Base-by-base conservation (phyloP, 2,888 invertebrate species). In the Drosophila cognata region DNA sequence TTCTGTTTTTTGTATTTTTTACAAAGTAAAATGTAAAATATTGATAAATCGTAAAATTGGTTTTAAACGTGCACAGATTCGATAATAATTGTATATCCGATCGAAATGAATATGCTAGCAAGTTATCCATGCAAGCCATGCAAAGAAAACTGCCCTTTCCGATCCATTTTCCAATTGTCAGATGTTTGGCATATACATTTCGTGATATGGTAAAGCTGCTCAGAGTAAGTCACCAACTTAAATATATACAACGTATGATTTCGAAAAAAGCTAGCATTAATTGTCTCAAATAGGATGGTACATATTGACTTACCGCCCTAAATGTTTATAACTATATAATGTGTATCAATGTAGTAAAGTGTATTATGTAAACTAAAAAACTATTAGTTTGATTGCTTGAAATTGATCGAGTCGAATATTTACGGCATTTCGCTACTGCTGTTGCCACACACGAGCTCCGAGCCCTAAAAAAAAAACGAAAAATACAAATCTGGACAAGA, bases 371-470 rank as follows among this genome's bases (percentile, higher is more conserved):
- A 21, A 52, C 48, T 59, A 64, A 60, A 67, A 66, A 64, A 69
- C n/a, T 53, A 46, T 52, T 74, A 76, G 53, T 72, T 83, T 77
- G 68, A 77, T 65, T 71, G 61, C 71, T 43, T 29, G 11, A 71
- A 74, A 71, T 77, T 67, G 76, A 83, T 79, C 72, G 72, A 62
- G 63, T 67, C 77, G 71, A 79, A 81, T 73, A 71, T 60, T 67
- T 78, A 71, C 29, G 66, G 71, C 79, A 70, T 69, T 69, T 64
- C 53, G 79, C 56, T 56, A 64, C 51, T 48, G 51, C 36, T 55
- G 55, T 60, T 79, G 81, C 89, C 87, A 78, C 81, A 81, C 89
- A 86, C 74, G 75, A 71, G 66, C 66, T 61, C 28, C 66, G 28
- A 29, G 4, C 16, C 18, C 41, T 13, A 18, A 46, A 60, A 28